Percentiles rank a stretch among this genome's conserved stretches.
These are phyloP conservation scores for Oikopleura dioica DNA, from an alignment of 23 tunicate species.

Conservation along the genomic window DNA sequence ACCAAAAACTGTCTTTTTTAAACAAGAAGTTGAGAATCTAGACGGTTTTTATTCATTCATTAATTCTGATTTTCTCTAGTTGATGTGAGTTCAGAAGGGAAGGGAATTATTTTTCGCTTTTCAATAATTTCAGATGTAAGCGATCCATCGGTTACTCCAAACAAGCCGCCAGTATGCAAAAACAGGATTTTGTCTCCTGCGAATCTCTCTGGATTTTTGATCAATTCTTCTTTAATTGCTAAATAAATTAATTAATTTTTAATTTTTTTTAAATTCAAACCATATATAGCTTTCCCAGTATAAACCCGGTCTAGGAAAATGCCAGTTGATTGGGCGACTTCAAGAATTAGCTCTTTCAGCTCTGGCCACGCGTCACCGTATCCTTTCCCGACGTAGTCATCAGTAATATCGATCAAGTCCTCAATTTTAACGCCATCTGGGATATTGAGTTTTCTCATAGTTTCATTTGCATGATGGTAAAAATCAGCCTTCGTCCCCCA, in stretches of 20 bases:
- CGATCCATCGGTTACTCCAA: background rate
- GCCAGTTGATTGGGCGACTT: constrained; percentile 31
- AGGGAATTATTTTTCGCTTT: background rate
- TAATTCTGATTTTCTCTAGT: background rate
- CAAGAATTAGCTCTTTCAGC: constrained; percentile 26
- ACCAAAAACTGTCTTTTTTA: no score
- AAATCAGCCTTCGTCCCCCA: constrained; percentile 50
- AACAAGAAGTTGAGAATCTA: background rate
- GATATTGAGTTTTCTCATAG: constrained; percentile 23
- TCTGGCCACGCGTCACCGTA: constrained; percentile 42
- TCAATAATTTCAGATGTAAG: background rate
- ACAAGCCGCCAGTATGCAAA: constrained; percentile 43
- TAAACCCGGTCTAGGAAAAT: constrained; percentile 73
- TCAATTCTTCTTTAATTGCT: constrained; percentile 35
- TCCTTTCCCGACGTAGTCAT: constrained; percentile 82
- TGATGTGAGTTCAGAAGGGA: background rate
- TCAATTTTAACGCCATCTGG: constrained; percentile 17
- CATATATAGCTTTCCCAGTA: constrained; percentile 67
- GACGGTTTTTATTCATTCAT: background rate
- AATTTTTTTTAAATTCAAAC: no score
- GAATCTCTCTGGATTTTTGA: constrained; percentile 29
- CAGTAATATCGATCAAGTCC: constrained; percentile 59
- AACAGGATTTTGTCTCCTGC: constrained; percentile 44
- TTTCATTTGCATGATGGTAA: constrained; percentile 47
- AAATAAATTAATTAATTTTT: no score